Base-by-base conservation (phyloP, 2,888 invertebrate genomes). In the Apodemia zela region DNA sequence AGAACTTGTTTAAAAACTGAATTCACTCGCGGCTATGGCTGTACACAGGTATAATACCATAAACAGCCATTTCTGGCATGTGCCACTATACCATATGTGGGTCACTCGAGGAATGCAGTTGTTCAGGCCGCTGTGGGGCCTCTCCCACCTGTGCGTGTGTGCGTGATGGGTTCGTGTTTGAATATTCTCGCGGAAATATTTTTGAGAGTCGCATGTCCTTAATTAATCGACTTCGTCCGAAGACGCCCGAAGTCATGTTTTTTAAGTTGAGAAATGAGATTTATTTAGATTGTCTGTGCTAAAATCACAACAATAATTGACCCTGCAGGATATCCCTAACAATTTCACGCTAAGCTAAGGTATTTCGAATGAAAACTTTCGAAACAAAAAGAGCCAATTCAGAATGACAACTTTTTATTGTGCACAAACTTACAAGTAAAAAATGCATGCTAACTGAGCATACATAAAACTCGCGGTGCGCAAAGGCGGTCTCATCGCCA, bases 41-140 rank as follows among this genome's bases (percentile, higher is more conserved):
- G 15, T 42, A 42, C 15, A 15, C 42, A 15, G 6, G 42, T 42
- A 42, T 42, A 15, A 42, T 42, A 45, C 68, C 61, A 63, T 66
- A 68, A 70, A 59, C 65, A 70, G 68, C 75, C 77, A 69, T 69
- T 72, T 61, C 73, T 63, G 65, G 65, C n/a, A 68, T 71, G 65
- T 66, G 66, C 70, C 68, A 76, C 74, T 73, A 68, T 65, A 72
- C 78, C 82, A 42, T 42, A 90, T 88, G 88, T 89, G 85, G 90
- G 90, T 89, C 89, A 90, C 73, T 70, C 72, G 76, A 80, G 84
- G 90, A 90, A 90, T 90, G 90, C 83, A 78, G 85, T 81, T 77
- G 72, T 73, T 82, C 86, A 76, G 79, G 89, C 89, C 87, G 85
- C 87, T n/a, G n/a, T n/a, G n/a, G n/a, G n/a, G n/a, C n/a, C n/a